Evolutionary conservation across 2,888 invertebrate species (phyloP).

Genomic region (Pristionchus entomophagus): DNA sequence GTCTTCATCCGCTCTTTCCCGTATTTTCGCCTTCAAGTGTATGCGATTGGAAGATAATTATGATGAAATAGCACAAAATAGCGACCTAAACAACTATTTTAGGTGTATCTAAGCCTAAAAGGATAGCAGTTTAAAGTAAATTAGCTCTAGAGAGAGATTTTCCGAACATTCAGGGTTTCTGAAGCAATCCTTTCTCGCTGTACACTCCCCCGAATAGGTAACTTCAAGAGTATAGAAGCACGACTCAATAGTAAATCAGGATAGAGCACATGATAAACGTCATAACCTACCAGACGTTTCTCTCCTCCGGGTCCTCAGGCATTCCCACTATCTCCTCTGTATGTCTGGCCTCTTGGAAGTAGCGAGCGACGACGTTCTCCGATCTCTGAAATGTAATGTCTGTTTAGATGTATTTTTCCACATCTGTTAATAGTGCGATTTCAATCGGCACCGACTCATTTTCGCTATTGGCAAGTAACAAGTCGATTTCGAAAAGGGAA

Average conservation of each 20-base stretch:
- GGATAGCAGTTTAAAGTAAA: too few species aligned
- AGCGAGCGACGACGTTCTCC: constrained; percentile 54
- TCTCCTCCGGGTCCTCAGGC: constrained; percentile 54
- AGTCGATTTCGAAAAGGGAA: not conserved
- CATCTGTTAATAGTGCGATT: not conserved
- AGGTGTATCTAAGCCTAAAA: too few species aligned
- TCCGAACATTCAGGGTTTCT: too few species aligned
- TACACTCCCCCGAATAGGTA: too few species aligned
- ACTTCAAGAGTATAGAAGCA: too few species aligned
- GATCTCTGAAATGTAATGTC: constrained; percentile 49
- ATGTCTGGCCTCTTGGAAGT: constrained; percentile 71
- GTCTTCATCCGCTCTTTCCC: constrained; percentile 89
- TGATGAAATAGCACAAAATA: not conserved
- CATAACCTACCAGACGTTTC: constrained; percentile 56
- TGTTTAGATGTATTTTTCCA: not conserved
- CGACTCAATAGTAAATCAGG: too few species aligned
- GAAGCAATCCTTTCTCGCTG: too few species aligned
- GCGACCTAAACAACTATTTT: not conserved
- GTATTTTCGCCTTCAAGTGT: constrained; percentile 52
- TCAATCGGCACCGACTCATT: not conserved
- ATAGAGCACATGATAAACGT: too few species aligned
- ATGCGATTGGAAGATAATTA: too few species aligned
- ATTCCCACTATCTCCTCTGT: constrained; percentile 67
- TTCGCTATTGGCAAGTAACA: not conserved
- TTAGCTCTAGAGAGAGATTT: too few species aligned